Conservation (phyloP, 2,113 vertebrate species). For the Climacteris rufus region DNA sequence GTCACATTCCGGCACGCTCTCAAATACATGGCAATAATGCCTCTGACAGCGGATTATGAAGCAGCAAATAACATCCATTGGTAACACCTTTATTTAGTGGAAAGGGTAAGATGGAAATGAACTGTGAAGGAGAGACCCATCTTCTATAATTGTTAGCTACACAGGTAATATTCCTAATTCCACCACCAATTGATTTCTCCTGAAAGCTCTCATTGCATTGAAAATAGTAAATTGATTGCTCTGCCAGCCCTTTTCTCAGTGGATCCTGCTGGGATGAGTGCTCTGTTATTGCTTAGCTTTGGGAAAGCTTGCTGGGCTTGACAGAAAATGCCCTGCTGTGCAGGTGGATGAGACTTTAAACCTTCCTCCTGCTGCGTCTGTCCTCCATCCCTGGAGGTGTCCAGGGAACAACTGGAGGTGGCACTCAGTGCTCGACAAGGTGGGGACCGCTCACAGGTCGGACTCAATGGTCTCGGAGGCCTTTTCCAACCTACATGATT, state of each 20-base stretch:
- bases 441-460: rapidly evolving
- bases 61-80: background rate
- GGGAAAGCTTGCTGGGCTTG: background rate
- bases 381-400: background rate
- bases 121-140: conserved; percentile 16
- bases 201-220: background rate
- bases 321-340: background rate
- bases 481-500: background rate
- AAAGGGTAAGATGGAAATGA: conserved; percentile 1
- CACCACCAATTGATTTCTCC: background rate
- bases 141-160: background rate
- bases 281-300: background rate
- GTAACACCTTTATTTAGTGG: conserved; percentile 5
- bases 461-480: rapidly evolving
- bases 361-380: background rate
- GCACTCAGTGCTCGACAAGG: background rate
- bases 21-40: background rate
- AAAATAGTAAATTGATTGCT: background rate
- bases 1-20: background rate
- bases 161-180: conserved; percentile 1
- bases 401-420: background rate
- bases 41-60: background rate
- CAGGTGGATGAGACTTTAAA: background rate
- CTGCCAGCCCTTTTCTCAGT: background rate
- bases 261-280: background rate